A percentile compares a stretch with the other conserved stretches of the same genome.
phyloP scores from a whole-genome alignment of 2,113 vertebrate species.

The Acrocephalus arundinaceus region DNA sequence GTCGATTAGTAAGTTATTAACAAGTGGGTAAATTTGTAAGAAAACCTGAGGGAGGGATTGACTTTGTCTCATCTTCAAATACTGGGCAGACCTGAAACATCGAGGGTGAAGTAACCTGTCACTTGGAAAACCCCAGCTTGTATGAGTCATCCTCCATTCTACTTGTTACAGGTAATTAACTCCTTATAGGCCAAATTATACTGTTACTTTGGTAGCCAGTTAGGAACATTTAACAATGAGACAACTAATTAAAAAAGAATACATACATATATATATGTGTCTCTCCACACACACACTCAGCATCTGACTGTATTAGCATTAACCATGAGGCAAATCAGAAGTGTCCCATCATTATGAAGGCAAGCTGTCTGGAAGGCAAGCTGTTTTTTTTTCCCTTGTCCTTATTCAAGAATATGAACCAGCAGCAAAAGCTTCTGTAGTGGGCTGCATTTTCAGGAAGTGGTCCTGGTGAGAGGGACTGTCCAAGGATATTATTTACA shows the following conservation, averaged over 20 bases:
- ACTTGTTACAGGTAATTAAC: slow-evolving; percentile 42
- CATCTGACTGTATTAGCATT: slow-evolving; percentile 58
- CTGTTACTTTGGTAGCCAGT: slow-evolving; percentile 48
- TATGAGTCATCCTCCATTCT: slow-evolving; percentile 20
- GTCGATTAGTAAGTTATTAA: neutral
- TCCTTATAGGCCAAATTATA: slow-evolving; percentile 17
- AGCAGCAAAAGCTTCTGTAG: slow-evolving; percentile 46
- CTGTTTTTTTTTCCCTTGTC: neutral
- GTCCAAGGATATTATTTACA: slow-evolving; percentile 20
- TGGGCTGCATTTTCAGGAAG: slow-evolving; percentile 45
- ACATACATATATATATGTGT: neutral
- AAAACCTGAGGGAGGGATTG: neutral
- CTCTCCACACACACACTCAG: neutral
- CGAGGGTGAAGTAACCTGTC: neutral
- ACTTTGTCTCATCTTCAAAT: neutral
- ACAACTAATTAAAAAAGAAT: neutral
- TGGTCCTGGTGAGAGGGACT: slow-evolving; percentile 14
- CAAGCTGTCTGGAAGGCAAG: slow-evolving; percentile 15
- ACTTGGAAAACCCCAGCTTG: neutral
- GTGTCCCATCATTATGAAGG: slow-evolving; percentile 39
- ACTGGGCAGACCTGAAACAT: neutral
- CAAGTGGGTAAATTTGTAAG: neutral
- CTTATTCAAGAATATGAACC: slow-evolving; percentile 29
- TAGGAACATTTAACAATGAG: slow-evolving; percentile 43
- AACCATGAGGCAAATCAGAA: slow-evolving; percentile 51